A percentile compares a stretch with the other conserved stretches of the same genome.
These are phyloP conservation scores for Seriola dumerili DNA, from an alignment of 2,113 vertebrate species.

Conservation along the genomic window DNA sequence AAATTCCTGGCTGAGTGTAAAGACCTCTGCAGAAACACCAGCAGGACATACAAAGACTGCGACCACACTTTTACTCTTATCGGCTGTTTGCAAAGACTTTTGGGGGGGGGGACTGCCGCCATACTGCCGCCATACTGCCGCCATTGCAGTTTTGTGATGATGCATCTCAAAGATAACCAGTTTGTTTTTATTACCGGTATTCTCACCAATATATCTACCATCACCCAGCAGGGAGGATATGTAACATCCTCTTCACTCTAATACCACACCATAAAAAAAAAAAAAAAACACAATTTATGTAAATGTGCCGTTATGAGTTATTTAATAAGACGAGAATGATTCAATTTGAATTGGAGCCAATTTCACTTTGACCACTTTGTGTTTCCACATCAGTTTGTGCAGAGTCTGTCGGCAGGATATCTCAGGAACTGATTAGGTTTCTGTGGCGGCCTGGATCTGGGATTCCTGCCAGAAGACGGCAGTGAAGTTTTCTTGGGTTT, in stretches of 20 bases:
- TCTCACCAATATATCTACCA: background rate
- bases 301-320: background rate
- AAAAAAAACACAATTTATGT: background rate
- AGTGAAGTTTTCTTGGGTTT: background rate
- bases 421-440: background rate
- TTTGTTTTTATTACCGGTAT: conserved; percentile 8
- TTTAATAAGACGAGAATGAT: background rate
- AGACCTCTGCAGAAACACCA: conserved; percentile 33
- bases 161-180: conserved; percentile 11
- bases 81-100: conserved; percentile 15
- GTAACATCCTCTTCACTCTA: conserved; percentile 46
- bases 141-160: conserved; percentile 11
- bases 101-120: too few relatives aligned
- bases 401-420: background rate
- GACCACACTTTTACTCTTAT: conserved; percentile 16
- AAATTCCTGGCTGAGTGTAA: conserved; percentile 31
- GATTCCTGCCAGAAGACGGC: background rate
- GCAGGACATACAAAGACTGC: background rate
- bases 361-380: background rate
- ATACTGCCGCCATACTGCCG: background rate
- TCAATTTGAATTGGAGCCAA: background rate
- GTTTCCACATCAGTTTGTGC: background rate
- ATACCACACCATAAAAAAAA: conserved; percentile 38
- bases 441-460: background rate
- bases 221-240: conserved; percentile 35